Evolutionary conservation across 2,113 vertebrate species (phyloP).

Genomic region (Pimephales promelas): DNA sequence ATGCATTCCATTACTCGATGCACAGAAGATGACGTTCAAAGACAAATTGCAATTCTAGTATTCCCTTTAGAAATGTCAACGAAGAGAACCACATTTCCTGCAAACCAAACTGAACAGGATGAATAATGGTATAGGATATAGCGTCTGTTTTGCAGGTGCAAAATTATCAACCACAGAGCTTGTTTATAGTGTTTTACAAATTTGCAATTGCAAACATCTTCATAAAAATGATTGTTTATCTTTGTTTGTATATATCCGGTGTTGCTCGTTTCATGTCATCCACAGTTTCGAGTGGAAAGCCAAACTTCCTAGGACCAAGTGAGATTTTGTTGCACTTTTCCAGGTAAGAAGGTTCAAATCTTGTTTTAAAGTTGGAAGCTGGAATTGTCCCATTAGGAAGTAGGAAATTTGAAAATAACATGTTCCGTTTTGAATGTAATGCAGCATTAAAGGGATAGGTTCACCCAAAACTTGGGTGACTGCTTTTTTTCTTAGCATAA

Average conservation of each 20-base stretch:
- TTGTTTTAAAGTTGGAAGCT: neutral
- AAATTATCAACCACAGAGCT: neutral
- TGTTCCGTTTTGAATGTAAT: no score
- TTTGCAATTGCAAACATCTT: neutral
- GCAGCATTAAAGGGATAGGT: no score
- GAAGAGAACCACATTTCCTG: neutral
- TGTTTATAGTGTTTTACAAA: conserved; percentile 7
- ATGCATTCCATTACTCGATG: neutral
- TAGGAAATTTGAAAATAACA: neutral
- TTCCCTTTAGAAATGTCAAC: conserved; percentile 9
- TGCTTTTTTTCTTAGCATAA: no score
- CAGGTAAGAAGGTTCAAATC: neutral
- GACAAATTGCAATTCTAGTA: neutral
- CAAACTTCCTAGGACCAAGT: neutral
- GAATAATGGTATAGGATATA: neutral
- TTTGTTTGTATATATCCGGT: neutral
- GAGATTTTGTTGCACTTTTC: neutral
- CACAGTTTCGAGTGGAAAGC: neutral
- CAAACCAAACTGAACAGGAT: neutral
- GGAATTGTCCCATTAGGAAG: neutral
- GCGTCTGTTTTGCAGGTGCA: neutral
- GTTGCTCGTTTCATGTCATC: neutral
- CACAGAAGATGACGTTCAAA: neutral
- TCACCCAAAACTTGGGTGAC: no score
- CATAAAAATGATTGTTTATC: neutral